Conservation (phyloP, 1,140 invertebrate genomes). For the Pogonomyrmex barbatus region DNA sequence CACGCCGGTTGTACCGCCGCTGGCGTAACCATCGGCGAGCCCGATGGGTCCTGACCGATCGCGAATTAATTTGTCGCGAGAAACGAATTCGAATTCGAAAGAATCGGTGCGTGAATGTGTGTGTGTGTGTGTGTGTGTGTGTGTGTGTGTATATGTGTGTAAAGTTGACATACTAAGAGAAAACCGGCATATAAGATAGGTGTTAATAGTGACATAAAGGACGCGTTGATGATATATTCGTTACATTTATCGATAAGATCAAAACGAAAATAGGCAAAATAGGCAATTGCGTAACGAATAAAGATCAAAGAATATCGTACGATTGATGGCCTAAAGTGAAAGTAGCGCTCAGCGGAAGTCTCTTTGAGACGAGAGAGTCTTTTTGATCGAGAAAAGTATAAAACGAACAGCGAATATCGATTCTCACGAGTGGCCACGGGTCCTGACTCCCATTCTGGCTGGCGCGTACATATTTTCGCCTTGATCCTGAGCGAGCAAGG, state of each 20-base stretch:
- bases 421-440: slow-evolving; percentile 14
- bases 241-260: background rate
- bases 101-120: background rate
- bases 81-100: slow-evolving; percentile 1
- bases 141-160: background rate
- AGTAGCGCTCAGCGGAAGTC: background rate
- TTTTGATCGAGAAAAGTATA: background rate
- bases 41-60: slow-evolving; percentile 37
- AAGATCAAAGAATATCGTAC: background rate
- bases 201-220: background rate
- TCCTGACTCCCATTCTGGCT: background rate
- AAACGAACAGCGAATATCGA: slow-evolving; percentile 10
- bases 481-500: slow-evolving; percentile 48
- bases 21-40: slow-evolving; percentile 32
- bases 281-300: background rate
- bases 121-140: background rate
- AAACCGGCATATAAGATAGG: background rate
- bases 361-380: background rate
- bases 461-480: slow-evolving; percentile 65
- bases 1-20: slow-evolving; percentile 34
- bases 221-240: background rate
- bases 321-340: background rate
- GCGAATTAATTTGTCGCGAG: slow-evolving; percentile 68
- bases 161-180: background rate
- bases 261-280: background rate